These are phyloP conservation scores for Cirrhinus molitorella DNA, from an alignment of 2,797 vertebrate species.

Conservation along the genomic window DNA sequence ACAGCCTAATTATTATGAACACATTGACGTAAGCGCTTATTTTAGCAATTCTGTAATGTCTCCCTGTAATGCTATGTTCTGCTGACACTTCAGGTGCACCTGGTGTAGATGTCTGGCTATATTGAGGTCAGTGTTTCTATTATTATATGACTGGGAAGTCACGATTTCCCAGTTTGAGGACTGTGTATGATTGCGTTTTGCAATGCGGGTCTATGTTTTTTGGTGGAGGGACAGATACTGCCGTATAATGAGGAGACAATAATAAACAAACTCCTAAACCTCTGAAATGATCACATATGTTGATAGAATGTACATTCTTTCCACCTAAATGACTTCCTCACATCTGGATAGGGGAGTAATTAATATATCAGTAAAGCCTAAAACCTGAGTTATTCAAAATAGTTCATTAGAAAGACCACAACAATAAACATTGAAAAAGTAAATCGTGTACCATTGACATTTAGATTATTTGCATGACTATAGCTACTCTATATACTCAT, in stretches of 20 bases:
- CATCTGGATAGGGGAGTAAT: slow-evolving; percentile 64
- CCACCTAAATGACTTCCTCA: slow-evolving; percentile 72
- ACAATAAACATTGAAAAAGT: slow-evolving; percentile 78
- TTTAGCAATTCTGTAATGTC: neutral
- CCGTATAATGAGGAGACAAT: neutral
- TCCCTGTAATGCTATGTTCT: slow-evolving; percentile 22
- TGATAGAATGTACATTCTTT: slow-evolving; percentile 71
- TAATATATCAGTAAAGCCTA: slow-evolving; percentile 75
- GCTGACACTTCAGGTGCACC: slow-evolving; percentile 40
- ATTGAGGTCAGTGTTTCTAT: slow-evolving; percentile 44
- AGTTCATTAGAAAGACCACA: slow-evolving; percentile 80
- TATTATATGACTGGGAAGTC: slow-evolving; percentile 19
- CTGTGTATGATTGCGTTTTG: neutral
- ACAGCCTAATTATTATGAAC: slow-evolving; percentile 5
- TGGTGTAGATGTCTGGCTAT: slow-evolving; percentile 21
- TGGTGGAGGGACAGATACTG: neutral
- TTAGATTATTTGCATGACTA: slow-evolving; percentile 78
- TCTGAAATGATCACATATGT: slow-evolving; percentile 45
- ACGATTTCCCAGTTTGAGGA: slow-evolving; percentile 10
- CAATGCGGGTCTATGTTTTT: neutral
- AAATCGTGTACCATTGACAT: slow-evolving; percentile 75
- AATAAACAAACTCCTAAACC: slow-evolving; percentile 19
- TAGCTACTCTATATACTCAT: slow-evolving; percentile 81
- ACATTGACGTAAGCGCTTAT: neutral
- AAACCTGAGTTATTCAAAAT: slow-evolving; percentile 86